phyloP scores from a whole-genome alignment of 2,888 invertebrate species.

The Trachelus stipa region DNA sequence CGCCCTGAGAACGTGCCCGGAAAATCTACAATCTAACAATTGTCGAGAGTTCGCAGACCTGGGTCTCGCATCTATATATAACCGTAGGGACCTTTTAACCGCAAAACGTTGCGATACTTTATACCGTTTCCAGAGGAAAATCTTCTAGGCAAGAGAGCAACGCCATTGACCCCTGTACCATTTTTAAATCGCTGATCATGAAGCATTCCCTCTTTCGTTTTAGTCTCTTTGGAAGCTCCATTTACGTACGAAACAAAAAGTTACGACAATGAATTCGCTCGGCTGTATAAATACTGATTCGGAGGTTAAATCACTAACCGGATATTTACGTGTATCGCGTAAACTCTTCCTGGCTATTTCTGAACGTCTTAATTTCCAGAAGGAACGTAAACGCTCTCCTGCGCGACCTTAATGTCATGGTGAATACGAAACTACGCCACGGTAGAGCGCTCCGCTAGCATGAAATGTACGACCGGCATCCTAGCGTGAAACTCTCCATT shows the following conservation, averaged over 20 bases:
- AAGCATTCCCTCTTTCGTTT: background rate
- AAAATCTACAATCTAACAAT: constrained; percentile 45
- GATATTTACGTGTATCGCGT: background rate
- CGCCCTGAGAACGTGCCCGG: constrained; percentile 34
- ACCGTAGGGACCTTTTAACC: background rate
- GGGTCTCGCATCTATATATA: background rate
- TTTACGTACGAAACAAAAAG: background rate
- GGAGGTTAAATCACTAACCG: background rate
- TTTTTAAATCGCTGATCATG: background rate
- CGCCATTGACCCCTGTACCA: background rate
- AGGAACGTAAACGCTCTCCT: background rate
- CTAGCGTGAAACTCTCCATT: constrained; percentile 58
- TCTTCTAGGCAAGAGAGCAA: background rate
- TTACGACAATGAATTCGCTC: background rate
- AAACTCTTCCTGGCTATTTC: background rate
- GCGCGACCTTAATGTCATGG: constrained; percentile 16
- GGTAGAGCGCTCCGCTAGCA: constrained; percentile 18
- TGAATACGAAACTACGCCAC: constrained; percentile 31
- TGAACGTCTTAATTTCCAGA: background rate
- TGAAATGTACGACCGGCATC: constrained; percentile 49
- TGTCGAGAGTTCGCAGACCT: background rate
- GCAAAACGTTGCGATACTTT: background rate
- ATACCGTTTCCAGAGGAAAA: background rate
- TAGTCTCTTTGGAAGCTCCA: background rate
- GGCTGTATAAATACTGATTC: background rate